Evolutionary conservation across 2,888 invertebrate species (phyloP).

Genomic region (Digitonthophagus gazella): DNA sequence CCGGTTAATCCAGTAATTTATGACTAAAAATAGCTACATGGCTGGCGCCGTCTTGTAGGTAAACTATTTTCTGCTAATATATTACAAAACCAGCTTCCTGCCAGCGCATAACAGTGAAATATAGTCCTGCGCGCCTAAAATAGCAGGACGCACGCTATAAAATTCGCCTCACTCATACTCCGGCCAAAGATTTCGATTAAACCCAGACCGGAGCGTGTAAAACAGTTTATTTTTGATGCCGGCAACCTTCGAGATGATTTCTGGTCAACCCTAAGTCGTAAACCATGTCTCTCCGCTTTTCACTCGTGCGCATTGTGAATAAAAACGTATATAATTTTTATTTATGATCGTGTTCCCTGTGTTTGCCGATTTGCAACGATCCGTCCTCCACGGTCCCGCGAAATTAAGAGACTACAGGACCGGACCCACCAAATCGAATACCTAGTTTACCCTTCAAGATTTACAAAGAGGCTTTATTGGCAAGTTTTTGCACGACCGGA

Average conservation of each 20-base stretch:
- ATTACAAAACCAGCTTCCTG: neutral
- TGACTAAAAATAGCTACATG: neutral
- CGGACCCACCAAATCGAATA: neutral
- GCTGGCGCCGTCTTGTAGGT: neutral
- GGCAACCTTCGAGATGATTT: slow-evolving; percentile 16
- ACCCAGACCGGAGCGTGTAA: neutral
- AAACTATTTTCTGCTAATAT: neutral
- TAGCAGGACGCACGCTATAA: neutral
- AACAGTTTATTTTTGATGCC: neutral
- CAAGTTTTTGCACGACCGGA: neutral
- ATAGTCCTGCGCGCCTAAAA: neutral
- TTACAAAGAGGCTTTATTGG: neutral
- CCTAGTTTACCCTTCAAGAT: neutral
- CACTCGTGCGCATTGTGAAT: slow-evolving; percentile 29
- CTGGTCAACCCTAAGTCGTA: slow-evolving; percentile 6
- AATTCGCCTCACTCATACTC: neutral
- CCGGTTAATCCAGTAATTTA: neutral
- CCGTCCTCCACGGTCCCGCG: slow-evolving; percentile 14
- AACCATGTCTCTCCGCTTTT: slow-evolving; percentile 20
- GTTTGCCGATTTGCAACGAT: slow-evolving; percentile 36
- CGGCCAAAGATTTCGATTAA: neutral
- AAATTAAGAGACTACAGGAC: neutral
- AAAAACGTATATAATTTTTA: slow-evolving; percentile 34
- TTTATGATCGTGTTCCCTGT: slow-evolving; percentile 33
- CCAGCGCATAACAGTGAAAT: neutral